Base-by-base conservation (phyloP, 2,797 vertebrate genomes). In the Sebastes nivosus region DNA sequence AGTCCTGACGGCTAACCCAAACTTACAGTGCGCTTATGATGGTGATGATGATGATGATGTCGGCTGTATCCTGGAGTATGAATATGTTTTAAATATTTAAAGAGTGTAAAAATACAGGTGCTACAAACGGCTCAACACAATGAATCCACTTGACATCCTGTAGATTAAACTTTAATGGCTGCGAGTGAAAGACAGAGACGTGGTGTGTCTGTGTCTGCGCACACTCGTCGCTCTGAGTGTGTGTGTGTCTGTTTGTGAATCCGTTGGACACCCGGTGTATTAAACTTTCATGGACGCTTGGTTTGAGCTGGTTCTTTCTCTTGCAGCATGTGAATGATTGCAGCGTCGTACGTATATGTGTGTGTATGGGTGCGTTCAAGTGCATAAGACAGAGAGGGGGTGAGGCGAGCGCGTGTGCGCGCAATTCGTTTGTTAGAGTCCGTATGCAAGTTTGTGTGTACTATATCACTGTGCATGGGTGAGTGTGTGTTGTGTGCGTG, bases 221-320 rank as follows among this genome's bases (percentile, higher is more conserved):
- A 73, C 73, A 55, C 55, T 29, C 2, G 1, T 16, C 3, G 2
- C 11, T 32, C 18, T 36, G 42, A 58, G 29, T 52, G 4, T 70
- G 46, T 70, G 46, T 54, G 58, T 58, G 7, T 24, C 0, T 87
- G 79, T 88, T 58, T 88, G 81, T 77, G 89, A 89, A 84, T 81
- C 84, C 36, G 2, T 74, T 5, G 82, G 91, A 88, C 79, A 85
- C 70, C 67, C 42, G 9, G 42, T 70, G 54, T 84, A 90, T 93
- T 93, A 90, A 93, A 93, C 72, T 91, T 93, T 94, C 89, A 93
- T 87, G 84, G 87, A 25, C 0, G 72, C 87, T 90, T 83, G 82
- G 82, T 92, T 90, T 77, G 78, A 87, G 87, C 81, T 59, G 70
- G 70, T 78, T 87, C 74, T 81, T 80, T 81, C 77, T 75, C 61